These are phyloP conservation scores for Lepus timidus DNA, from an alignment of 2,113 vertebrate species.

Conservation along the genomic window DNA sequence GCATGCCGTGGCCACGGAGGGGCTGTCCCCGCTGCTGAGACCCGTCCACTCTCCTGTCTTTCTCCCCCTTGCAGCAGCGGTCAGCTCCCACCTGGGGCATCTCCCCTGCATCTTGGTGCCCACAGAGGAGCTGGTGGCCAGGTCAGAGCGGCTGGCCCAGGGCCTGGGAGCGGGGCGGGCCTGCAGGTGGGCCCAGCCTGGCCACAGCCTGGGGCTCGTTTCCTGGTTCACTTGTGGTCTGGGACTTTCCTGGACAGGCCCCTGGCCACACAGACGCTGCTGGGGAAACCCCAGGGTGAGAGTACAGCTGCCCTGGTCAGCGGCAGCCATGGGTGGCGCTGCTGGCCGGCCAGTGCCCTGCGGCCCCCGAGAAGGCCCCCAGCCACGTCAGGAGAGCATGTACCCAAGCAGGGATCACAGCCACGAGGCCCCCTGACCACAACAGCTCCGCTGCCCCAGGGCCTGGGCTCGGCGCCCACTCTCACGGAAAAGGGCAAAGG, in stretches of 20 bases:
- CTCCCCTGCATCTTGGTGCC: too few species aligned
- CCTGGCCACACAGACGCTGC: neutral
- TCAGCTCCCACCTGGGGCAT: too few species aligned
- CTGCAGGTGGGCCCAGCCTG: rapidly evolving
- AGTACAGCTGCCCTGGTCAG: constrained; percentile 34
- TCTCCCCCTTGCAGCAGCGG: too few species aligned
- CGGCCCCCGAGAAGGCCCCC: rapidly evolving
- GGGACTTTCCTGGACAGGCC: constrained; percentile 73
- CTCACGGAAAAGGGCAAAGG: neutral
- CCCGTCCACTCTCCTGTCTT: too few species aligned
- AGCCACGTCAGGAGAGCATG: neutral
- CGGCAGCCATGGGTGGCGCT: rapidly evolving
- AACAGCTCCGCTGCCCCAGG: neutral
- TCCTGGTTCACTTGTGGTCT: neutral
- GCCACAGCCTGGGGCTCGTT: neutral
- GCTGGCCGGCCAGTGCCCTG: neutral
- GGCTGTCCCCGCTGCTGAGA: too few species aligned
- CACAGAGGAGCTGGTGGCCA: neutral
- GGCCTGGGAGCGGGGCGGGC: neutral
- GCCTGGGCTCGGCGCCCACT: neutral
- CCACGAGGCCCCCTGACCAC: neutral
- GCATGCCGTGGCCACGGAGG: too few species aligned
- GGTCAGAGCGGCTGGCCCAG: too few species aligned
- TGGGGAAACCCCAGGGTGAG: constrained; percentile 72
- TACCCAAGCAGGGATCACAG: too few species aligned